A percentile compares a stretch with the other conserved stretches of the same genome.
These are phyloP conservation scores for Phaonia tiefii DNA, from an alignment of 2,888 invertebrate species.

Conservation along the genomic window DNA sequence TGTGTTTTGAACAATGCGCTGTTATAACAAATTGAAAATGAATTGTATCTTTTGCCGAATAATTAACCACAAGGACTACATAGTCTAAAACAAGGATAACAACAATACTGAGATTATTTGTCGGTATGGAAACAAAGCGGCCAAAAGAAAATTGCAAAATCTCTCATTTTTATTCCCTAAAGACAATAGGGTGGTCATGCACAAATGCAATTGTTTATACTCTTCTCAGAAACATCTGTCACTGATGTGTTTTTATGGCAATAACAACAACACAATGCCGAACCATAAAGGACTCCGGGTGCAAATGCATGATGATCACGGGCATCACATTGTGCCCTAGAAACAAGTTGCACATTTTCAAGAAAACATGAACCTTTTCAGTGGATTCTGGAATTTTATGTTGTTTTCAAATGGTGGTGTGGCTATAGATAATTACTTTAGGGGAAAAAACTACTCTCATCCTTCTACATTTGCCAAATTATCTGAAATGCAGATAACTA, in stretches of 20 bases:
- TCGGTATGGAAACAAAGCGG: not conserved
- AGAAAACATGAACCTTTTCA: not conserved
- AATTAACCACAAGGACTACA: not conserved
- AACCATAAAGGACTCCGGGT: not conserved
- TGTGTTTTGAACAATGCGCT: too few species aligned
- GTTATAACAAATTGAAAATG: not conserved
- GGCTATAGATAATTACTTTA: too few species aligned
- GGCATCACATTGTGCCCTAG: not conserved
- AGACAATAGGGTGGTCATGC: too few species aligned
- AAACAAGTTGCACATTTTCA: constrained; percentile 1
- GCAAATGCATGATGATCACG: not conserved
- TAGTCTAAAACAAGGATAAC: not conserved
- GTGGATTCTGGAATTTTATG: too few species aligned
- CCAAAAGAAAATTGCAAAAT: not conserved
- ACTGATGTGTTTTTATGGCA: not conserved
- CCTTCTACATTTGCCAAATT: too few species aligned
- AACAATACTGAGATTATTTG: too few species aligned
- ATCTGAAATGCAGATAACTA: constrained; percentile 16
- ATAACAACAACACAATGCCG: not conserved
- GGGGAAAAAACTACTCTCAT: too few species aligned
- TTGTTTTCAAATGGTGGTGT: too few species aligned
- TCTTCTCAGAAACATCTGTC: not conserved
- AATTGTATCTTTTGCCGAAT: not conserved
- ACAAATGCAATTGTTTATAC: too few species aligned
- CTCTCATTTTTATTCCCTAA: not conserved